phyloP scores from a whole-genome alignment of 1,140 invertebrate genomes.

The Propsilocerus akamusi region DNA sequence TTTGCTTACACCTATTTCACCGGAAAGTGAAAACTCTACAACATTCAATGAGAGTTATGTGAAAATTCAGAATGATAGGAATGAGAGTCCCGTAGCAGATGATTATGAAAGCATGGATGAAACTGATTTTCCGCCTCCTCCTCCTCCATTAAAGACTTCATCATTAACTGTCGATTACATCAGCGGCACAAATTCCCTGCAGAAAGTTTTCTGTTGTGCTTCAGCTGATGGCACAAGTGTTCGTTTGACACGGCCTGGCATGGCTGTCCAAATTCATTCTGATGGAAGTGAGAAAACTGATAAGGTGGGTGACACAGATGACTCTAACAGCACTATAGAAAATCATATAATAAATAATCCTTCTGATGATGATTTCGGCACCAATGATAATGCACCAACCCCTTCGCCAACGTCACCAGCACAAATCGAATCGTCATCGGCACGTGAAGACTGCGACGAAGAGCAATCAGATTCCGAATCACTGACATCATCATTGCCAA shows the following conservation, averaged over 20 bases:
- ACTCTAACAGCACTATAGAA: slow-evolving; percentile 14
- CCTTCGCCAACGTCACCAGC: slow-evolving; percentile 18
- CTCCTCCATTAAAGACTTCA: neutral
- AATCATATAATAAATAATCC: slow-evolving; percentile 11
- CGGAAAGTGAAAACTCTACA: neutral
- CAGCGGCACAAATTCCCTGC: neutral
- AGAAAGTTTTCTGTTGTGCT: neutral
- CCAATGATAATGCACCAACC: slow-evolving; percentile 9
- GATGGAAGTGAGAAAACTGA: slow-evolving; percentile 16
- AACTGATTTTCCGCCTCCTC: neutral
- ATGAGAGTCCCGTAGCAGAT: neutral
- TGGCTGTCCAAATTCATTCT: slow-evolving; percentile 21
- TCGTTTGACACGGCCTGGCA: slow-evolving; percentile 16
- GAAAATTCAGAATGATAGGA: neutral
- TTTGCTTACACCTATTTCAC: neutral
- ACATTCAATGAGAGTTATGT: slow-evolving; percentile 2
- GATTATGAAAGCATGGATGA: slow-evolving; percentile 5
- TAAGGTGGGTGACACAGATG: slow-evolving; percentile 28
- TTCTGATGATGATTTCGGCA: slow-evolving; percentile 11
- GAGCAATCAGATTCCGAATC: slow-evolving; percentile 8
- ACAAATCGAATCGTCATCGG: slow-evolving; percentile 16
- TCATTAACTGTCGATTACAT: neutral
- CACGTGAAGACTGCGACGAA: slow-evolving; percentile 12
- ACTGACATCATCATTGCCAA: slow-evolving; percentile 11
- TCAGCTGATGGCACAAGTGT: slow-evolving; percentile 3